A percentile compares a stretch with the other conserved stretches of the same genome.
phyloP scores from a whole-genome alignment of 2,888 invertebrate species.

The Bellardia bayeri region DNA sequence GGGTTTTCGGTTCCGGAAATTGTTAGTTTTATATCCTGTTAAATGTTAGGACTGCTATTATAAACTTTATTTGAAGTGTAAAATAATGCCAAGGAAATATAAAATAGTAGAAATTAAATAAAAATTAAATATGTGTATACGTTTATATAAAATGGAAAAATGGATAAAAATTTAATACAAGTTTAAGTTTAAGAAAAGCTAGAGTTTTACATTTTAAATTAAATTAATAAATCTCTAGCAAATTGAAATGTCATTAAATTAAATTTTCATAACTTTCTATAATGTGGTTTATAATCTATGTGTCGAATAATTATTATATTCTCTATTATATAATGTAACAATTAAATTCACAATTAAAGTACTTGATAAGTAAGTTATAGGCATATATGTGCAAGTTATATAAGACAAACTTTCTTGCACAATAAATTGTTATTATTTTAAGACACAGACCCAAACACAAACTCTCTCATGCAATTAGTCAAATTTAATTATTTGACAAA shows the following conservation, averaged over 20 bases:
- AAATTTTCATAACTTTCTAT: conserved; percentile 8
- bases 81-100: not conserved
- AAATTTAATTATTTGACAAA: conserved; percentile 72
- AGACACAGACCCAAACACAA: not conserved
- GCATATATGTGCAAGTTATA: not conserved
- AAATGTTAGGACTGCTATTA: conserved; percentile 27
- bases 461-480: conserved; percentile 59
- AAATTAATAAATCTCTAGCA: conserved; percentile 13
- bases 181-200: not conserved
- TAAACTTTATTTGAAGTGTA: not conserved
- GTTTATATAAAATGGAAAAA: no score
- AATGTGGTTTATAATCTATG: conserved; percentile 33
- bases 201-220: conserved; percentile 10
- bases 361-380: not conserved
- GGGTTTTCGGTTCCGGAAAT: conserved; percentile 53
- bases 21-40: conserved; percentile 65
- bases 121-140: not conserved
- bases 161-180: not conserved
- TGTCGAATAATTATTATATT: conserved; percentile 40
- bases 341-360: conserved; percentile 56
- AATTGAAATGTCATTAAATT: conserved; percentile 1
- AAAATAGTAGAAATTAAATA: not conserved
- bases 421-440: conserved; percentile 8
- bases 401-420: conserved; percentile 3
- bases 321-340: conserved; percentile 35